Percentiles rank a stretch among this genome's conserved stretches.
Conservation (phyloP, 2,113 vertebrate species). For the Lichenostomus cassidix region DNA sequence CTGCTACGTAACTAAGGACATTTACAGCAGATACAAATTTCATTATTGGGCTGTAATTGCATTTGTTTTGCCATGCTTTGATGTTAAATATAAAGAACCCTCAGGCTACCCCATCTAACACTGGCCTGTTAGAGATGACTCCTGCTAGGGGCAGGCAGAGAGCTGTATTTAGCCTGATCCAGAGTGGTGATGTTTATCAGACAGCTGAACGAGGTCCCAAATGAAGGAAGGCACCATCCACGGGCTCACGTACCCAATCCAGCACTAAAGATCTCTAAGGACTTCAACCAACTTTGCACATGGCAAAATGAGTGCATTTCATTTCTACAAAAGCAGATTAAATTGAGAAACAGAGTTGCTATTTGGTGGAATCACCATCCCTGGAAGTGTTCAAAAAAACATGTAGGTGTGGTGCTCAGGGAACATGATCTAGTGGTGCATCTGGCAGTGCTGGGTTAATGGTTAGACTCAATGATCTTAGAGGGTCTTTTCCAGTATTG, state of each 20-base stretch:
- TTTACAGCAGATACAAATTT: slow-evolving; percentile 40
- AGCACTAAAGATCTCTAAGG: background rate
- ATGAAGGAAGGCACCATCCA: background rate
- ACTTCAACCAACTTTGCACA: background rate
- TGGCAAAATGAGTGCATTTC: background rate
- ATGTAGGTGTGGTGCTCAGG: background rate
- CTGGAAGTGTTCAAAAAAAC: background rate
- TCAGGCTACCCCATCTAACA: background rate
- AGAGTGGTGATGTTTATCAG: background rate
- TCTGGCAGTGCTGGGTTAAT: background rate
- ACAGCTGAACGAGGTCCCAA: background rate
- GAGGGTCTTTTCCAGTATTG: background rate
- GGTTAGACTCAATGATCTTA: background rate
- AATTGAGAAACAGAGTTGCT: background rate
- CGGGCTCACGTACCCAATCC: background rate
- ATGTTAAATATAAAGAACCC: slow-evolving; percentile 43
- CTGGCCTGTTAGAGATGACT: background rate
- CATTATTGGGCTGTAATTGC: slow-evolving; percentile 26
- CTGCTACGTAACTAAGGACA: background rate
- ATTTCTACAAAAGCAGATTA: background rate
- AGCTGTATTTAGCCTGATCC: background rate
- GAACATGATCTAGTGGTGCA: background rate
- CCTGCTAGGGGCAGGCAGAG: background rate
- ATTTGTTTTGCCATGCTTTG: slow-evolving; percentile 56
- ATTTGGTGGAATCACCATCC: background rate